Evolutionary conservation across 2,113 vertebrate species (phyloP).

Genomic region (Myiagra hebetior): DNA sequence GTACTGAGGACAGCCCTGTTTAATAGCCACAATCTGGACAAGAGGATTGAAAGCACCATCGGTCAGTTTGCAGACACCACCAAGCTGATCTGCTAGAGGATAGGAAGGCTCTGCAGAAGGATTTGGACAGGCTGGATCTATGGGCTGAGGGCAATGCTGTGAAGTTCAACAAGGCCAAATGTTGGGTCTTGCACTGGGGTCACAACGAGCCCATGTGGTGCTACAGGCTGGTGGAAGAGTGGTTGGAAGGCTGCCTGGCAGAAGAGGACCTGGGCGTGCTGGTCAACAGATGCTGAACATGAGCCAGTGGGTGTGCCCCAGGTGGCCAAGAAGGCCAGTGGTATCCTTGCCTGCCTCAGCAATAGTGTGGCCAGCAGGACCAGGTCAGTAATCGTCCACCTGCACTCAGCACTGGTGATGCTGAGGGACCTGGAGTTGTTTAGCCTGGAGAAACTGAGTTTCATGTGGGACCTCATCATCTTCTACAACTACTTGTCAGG

Average conservation of each 20-base stretch:
- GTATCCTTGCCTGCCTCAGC: neutral
- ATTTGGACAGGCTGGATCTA: neutral
- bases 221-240: neutral
- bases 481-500: no score
- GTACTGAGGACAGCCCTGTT: neutral
- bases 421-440: no score
- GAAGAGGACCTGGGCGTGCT: neutral
- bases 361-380: neutral
- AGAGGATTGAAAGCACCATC: neutral
- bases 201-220: neutral
- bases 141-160: neutral
- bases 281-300: neutral
- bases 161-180: neutral
- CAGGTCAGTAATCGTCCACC: rapidly evolving
- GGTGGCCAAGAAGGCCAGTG: neutral
- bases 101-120: neutral
- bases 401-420: neutral
- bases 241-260: rapidly evolving
- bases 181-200: neutral
- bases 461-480: no score
- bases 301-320: neutral
- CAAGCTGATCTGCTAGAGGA: neutral
- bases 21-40: neutral
- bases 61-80: neutral
- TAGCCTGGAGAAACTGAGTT: no score